phyloP scores from a whole-genome alignment of 2,888 invertebrate genomes.

The Caenorhabditis becei region DNA sequence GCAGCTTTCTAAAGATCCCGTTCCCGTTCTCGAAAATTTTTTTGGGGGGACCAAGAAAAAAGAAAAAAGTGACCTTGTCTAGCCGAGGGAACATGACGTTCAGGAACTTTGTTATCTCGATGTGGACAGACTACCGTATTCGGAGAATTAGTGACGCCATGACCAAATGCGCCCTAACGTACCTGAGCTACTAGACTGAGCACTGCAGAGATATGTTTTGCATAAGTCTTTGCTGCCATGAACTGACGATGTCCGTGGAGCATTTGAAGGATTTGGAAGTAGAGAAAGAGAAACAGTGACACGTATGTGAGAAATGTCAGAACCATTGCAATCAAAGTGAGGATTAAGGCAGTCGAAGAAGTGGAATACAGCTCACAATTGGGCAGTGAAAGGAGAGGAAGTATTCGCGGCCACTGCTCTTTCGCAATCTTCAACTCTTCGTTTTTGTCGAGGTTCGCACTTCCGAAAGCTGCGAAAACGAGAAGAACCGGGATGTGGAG shows the following conservation, averaged over 20 bases:
- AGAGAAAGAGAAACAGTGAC: slow-evolving; percentile 20
- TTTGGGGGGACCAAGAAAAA: too few relatives aligned
- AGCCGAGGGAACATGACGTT: too few relatives aligned
- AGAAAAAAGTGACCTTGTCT: too few relatives aligned
- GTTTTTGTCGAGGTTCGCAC: slow-evolving; percentile 12
- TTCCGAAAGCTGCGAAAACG: slow-evolving; percentile 13
- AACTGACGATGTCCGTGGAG: slow-evolving; percentile 37
- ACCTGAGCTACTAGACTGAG: slow-evolving; percentile 44
- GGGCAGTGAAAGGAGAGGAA: slow-evolving; percentile 4
- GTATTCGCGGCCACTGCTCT: not conserved
- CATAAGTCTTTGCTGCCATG: slow-evolving; percentile 34
- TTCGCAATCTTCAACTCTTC: slow-evolving; percentile 17
- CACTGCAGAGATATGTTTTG: slow-evolving; percentile 34
- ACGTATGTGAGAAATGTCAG: slow-evolving; percentile 12
- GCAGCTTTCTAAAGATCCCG: too few relatives aligned
- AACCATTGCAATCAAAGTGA: slow-evolving; percentile 22
- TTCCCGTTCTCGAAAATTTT: too few relatives aligned
- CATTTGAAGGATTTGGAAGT: slow-evolving; percentile 41
- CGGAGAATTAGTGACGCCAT: too few relatives aligned
- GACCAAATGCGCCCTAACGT: too few relatives aligned
- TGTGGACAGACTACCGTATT: too few relatives aligned
- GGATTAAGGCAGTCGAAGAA: slow-evolving; percentile 9
- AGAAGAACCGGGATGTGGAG: slow-evolving; percentile 29
- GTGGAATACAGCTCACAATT: slow-evolving; percentile 31
- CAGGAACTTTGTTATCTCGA: too few relatives aligned